These are phyloP conservation scores for Drosophila saltans DNA, from an alignment of 1,140 invertebrate genomes.

Conservation along the genomic window DNA sequence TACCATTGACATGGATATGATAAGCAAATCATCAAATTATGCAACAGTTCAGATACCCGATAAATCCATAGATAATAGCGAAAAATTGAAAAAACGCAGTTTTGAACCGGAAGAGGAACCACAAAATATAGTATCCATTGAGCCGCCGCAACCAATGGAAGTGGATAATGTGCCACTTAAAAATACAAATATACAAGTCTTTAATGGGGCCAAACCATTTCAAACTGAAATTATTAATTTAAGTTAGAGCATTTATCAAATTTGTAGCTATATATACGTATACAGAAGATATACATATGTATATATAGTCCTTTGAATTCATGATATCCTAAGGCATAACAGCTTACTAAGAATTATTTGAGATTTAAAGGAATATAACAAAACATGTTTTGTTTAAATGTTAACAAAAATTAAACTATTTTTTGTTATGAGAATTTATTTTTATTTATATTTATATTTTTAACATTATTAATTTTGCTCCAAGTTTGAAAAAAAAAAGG, in stretches of 20 bases:
- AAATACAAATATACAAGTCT: constrained; percentile 47
- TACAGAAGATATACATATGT: background rate
- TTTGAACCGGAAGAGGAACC: background rate
- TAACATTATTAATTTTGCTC: no score
- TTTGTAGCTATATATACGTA: constrained; percentile 3
- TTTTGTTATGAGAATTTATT: no score
- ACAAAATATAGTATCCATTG: background rate
- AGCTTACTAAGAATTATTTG: no score
- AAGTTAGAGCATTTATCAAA: constrained; percentile 32
- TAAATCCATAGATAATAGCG: constrained; percentile 25
- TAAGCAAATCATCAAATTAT: background rate
- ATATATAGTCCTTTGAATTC: background rate
- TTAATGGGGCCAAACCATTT: constrained; percentile 55
- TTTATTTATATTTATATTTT: no score
- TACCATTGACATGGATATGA: constrained; percentile 53
- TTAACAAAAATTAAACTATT: no score
- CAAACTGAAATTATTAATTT: constrained; percentile 56
- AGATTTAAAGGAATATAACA: no score
- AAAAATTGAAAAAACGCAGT: constrained; percentile 63
- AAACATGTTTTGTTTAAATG: no score
- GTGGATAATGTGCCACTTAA: background rate
- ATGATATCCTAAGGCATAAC: no score
- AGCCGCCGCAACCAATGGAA: background rate
- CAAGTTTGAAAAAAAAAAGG: no score
- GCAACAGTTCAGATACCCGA: background rate